Evolutionary conservation across 2,113 vertebrate species (phyloP), one percentile per base, ranked within the genome.

Genomic region (Egretta garzetta): DNA sequence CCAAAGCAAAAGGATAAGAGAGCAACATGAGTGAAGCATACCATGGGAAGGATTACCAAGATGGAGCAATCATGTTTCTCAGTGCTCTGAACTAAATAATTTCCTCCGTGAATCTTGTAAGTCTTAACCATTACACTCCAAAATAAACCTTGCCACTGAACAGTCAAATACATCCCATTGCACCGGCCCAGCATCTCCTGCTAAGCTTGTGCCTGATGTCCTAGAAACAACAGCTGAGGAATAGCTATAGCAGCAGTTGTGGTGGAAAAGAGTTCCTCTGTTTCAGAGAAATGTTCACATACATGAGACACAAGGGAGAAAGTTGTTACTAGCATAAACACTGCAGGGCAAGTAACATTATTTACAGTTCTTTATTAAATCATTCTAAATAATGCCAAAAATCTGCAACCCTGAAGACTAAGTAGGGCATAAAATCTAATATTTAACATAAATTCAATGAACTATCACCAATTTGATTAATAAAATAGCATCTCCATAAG

Each of bases 331-430:
- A 74, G 28, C 28, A 59, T 39, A 66, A 96, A 71, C 37, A 88
- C 56, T 90, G 19, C 39, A 73, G 49, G 60, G 49, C 52, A 96
- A 94, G 19, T 23, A 56, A 33, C 30, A 26, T 75, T 90, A 94
- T 91, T 96, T 96, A 90, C 56, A 87, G 58, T n/a, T 81, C 11
- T 88, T 96, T 94, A 59, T 43, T 52, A 79, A 83, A 93, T 28
- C 28, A n/a, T 70, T 81, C 52, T 66, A 67, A 88, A 82, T 55
- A 95, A 93, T 37, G 27, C 4, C 17, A 80, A 92, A 84, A 50
- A 72, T 18, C 43, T 84, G 35, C 53, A 93, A 35, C 22, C 23
- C 60, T 23, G 30, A 68, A 74, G 49, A 72, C 28, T 83, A 86
- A 92, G 50, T 23, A 86, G 67, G 14, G 23, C 17, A 79, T 80